Evolutionary conservation across 2,113 vertebrate species (phyloP).

Genomic region (Ascaphus truei): DNA sequence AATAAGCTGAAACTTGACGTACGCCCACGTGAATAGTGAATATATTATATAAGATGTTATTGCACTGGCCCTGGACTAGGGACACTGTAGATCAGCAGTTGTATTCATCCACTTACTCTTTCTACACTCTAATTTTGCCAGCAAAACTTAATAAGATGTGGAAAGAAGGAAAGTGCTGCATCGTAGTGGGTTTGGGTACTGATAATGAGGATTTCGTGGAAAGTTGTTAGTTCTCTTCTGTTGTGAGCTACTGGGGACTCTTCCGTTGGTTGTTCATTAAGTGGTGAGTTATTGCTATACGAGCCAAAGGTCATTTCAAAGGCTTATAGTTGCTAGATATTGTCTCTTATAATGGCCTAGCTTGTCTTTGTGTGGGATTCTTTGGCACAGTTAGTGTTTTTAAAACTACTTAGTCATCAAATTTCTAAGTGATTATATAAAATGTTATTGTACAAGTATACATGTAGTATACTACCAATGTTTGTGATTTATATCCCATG

Average conservation of each 20-base stretch:
- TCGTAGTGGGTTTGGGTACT: conserved; percentile 51
- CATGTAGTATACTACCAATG: too few species aligned
- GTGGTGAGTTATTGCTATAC: conserved; percentile 87
- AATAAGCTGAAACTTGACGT: conserved; percentile 49
- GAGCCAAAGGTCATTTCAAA: conserved; percentile 95
- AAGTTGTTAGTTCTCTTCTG: conserved; percentile 69
- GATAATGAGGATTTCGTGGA: conserved; percentile 57
- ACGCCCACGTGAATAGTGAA: conserved; percentile 55
- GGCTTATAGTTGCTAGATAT: conserved; percentile 91
- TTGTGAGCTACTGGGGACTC: conserved; percentile 70
- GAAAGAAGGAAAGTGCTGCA: conserved; percentile 43
- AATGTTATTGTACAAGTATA: too few species aligned
- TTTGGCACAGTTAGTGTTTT: conserved; percentile 46
- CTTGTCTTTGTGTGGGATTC: conserved; percentile 75
- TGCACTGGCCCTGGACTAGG: conserved; percentile 41
- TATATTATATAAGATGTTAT: conserved; percentile 51
- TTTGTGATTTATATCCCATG: too few species aligned
- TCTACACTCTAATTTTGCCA: conserved; percentile 42
- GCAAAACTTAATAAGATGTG: conserved; percentile 42
- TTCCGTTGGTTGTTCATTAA: conserved; percentile 99
- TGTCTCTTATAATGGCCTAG: conserved; percentile 66
- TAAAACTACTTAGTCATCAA: conserved; percentile 54
- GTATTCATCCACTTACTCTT: conserved; percentile 47
- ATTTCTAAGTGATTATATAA: too few species aligned
- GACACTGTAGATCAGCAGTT: conserved; percentile 39